Conservation (phyloP, 2,888 invertebrate species). For the Scotopteryx bipunctaria region DNA sequence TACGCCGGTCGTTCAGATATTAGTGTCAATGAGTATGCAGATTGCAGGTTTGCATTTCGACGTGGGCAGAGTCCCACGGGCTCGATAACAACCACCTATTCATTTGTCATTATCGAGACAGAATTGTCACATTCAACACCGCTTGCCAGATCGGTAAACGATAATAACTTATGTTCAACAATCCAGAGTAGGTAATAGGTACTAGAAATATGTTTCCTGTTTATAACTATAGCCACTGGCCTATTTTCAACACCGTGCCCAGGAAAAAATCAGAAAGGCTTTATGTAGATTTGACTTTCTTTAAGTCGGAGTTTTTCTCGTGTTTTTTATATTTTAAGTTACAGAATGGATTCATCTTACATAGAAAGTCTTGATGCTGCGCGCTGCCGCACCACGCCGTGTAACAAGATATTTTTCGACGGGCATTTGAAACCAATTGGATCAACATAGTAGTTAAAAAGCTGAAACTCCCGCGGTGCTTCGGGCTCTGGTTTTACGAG, state of each 20-base stretch:
- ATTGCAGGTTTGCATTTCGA: neutral
- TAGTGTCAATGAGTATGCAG: neutral
- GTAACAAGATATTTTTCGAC: conserved; percentile 14
- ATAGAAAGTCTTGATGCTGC: too few relatives aligned
- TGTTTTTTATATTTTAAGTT: too few relatives aligned
- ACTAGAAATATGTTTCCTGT: too few relatives aligned
- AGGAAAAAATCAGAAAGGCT: too few relatives aligned
- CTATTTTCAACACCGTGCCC: too few relatives aligned
- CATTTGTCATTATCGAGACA: neutral
- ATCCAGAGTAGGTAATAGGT: too few relatives aligned
- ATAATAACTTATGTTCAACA: too few relatives aligned
- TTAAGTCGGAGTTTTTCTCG: too few relatives aligned
- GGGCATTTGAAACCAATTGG: conserved; percentile 22
- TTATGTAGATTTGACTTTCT: too few relatives aligned
- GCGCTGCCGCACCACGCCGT: neutral
- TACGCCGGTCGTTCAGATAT: neutral
- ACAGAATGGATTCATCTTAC: too few relatives aligned
- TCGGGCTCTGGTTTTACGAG: conserved; percentile 31
- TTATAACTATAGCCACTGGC: too few relatives aligned
- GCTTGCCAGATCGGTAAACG: neutral
- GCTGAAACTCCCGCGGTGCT: conserved; percentile 17
- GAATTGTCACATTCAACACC: neutral
- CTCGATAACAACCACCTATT: conserved; percentile 5
- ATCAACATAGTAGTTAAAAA: conserved; percentile 32
- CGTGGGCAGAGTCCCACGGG: neutral